Conservation (phyloP, 2,888 invertebrate genomes). For the Tetragonisca angustula region DNA sequence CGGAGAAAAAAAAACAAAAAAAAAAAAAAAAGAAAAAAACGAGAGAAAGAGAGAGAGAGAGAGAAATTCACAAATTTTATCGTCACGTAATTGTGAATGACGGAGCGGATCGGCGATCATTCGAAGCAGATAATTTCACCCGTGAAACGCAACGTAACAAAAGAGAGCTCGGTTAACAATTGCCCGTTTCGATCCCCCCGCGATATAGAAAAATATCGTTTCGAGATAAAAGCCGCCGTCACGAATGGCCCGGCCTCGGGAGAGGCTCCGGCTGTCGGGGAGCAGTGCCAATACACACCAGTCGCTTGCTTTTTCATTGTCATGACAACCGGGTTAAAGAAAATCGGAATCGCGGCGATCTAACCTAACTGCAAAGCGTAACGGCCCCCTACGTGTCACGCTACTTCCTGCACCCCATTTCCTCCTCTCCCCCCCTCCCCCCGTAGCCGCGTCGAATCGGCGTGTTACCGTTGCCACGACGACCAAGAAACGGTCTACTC, state of each 20-base stretch:
- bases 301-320: constrained; percentile 61
- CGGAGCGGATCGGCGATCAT: background rate
- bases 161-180: background rate
- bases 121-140: background rate
- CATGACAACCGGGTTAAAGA: constrained; percentile 58
- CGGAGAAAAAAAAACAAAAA: background rate
- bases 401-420: constrained; percentile 38
- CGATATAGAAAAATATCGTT: background rate
- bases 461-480: constrained; percentile 63
- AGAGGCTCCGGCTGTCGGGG: too few species aligned
- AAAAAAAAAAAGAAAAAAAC: background rate
- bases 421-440: constrained; percentile 4
- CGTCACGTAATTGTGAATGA: background rate
- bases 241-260: background rate
- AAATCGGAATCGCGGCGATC: constrained; percentile 42
- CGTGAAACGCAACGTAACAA: background rate
- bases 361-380: constrained; percentile 52
- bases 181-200: background rate
- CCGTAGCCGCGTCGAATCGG: constrained; percentile 19
- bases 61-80: background rate
- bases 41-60: too few species aligned
- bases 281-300: background rate
- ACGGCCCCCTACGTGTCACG: constrained; percentile 56
- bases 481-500: constrained; percentile 44
- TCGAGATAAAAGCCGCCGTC: background rate